A percentile compares a stretch with the other conserved stretches of the same genome.
These are phyloP conservation scores for Drosophila sucinea DNA, from an alignment of 1,140 invertebrate genomes.

Conservation along the genomic window DNA sequence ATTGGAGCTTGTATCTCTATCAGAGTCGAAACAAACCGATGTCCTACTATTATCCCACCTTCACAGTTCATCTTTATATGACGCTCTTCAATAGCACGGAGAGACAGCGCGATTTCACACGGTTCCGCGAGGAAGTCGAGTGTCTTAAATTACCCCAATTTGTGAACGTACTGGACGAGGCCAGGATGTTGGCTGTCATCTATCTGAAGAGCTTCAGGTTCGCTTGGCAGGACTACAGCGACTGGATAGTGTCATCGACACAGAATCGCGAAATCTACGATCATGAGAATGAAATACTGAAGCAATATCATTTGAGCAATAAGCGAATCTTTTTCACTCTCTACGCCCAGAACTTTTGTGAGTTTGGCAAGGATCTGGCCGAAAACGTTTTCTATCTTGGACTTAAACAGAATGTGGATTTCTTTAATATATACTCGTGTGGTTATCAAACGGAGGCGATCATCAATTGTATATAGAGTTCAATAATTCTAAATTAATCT, in stretches of 20 bases:
- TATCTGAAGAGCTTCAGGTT: slow-evolving; percentile 74
- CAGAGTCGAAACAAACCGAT: slow-evolving; percentile 77
- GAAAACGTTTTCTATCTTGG: slow-evolving; percentile 75
- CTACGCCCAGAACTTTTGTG: slow-evolving; percentile 78
- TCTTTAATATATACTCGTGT: slow-evolving; percentile 65
- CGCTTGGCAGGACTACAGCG: slow-evolving; percentile 67
- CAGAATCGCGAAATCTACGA: slow-evolving; percentile 59
- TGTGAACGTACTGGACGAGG: slow-evolving; percentile 74
- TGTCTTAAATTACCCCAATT: slow-evolving; percentile 74
- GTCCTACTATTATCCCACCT: slow-evolving; percentile 76
- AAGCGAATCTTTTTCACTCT: slow-evolving; percentile 73
- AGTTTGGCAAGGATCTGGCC: slow-evolving; percentile 75
- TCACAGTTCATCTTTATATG: slow-evolving; percentile 77
- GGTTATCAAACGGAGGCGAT: slow-evolving; percentile 52
- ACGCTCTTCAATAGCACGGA: slow-evolving; percentile 68
- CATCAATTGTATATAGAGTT: slow-evolving; percentile 49
- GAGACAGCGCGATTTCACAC: slow-evolving; percentile 53
- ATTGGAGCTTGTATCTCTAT: slow-evolving; percentile 75
- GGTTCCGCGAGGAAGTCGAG: slow-evolving; percentile 62
- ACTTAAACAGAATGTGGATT: slow-evolving; percentile 69
- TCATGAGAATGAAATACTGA: slow-evolving; percentile 65
- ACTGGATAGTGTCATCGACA: slow-evolving; percentile 42
- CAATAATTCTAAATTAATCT: too few species aligned
- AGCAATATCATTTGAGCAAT: slow-evolving; percentile 59
- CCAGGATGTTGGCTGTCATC: slow-evolving; percentile 69